These are phyloP conservation scores for Microhierax caerulescens DNA, from an alignment of 2,797 vertebrate species.

Conservation along the genomic window DNA sequence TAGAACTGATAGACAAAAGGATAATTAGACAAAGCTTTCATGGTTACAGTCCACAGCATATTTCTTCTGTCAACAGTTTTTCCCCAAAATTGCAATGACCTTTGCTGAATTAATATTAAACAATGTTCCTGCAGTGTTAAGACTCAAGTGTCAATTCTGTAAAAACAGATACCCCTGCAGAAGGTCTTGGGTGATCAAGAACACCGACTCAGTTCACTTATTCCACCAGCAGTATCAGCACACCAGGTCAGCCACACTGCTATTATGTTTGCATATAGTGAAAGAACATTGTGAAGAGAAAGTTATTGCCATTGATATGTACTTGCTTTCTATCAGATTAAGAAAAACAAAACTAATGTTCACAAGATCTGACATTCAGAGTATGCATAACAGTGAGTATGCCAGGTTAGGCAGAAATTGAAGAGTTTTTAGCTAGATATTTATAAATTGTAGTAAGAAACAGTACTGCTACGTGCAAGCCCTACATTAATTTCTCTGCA, in stretches of 20 bases:
- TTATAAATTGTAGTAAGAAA: neutral
- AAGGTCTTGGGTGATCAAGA: neutral
- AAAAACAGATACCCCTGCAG: neutral
- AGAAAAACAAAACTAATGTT: neutral
- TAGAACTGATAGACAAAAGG: neutral
- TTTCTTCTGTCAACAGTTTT: neutral
- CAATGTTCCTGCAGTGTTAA: neutral
- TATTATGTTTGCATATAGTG: neutral
- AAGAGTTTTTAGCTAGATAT: neutral
- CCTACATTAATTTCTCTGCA: neutral
- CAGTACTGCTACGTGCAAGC: accelerated
- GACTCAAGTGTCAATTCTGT: neutral
- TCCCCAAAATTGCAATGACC: neutral
- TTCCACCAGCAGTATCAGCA: neutral
- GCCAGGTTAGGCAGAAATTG: neutral
- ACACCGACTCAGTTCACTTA: neutral
- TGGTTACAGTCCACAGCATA: neutral
- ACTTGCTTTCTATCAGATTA: neutral
- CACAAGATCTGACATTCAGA: neutral
- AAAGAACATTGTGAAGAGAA: neutral
- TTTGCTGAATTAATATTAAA: neutral
- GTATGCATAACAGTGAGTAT: neutral
- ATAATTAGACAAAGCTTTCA: neutral
- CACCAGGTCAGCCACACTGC: neutral
- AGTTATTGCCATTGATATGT: neutral